Base-by-base conservation (phyloP, 2,888 invertebrate species). In the Volucella inanis region DNA sequence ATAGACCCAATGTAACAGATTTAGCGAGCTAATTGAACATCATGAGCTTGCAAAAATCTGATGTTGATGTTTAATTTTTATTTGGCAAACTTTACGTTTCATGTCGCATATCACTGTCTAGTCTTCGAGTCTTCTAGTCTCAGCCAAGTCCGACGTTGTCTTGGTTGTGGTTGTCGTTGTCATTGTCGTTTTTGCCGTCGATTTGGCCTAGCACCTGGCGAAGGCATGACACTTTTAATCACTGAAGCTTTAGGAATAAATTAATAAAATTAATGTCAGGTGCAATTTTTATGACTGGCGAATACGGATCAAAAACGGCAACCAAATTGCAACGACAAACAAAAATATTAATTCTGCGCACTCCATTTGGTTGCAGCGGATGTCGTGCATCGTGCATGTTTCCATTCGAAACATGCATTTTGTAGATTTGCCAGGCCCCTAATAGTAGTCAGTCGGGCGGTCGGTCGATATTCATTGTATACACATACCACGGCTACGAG, bases 191-290 rank as follows among this genome's bases (percentile, higher is more conserved):
- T 18, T 55, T 18, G 38, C n/a, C 47, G 31, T 62, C 43, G 65
- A 61, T 47, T 61, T 47, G 54, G 38, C 12, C 18, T 39, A 59
- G 57, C 83, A 84, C 79, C 83, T 79, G 79, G 39, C 45, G 31
- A 64, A 50, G 41, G 31, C n/a, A 18, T 47, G 55, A 45, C 57
- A 15, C 38, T 18, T 10, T 43, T 31, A 14, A 57, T 50, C 50
- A 41, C 43, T 50, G 49, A 57, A 52, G 50, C 68, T 72, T 57
- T 68, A 68, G 64, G 74, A 83, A 83, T 75, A 79, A 70, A 70
- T 79, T 67, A 70, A 55, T 62, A 15, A 62, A 78, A 70, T 64
- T 62, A 31, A 78, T 85, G 80, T 85, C 76, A 71, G 84, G 65
- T 80, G 71, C 65, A 76, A 80, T 80, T 67, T 75, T 39, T 49